Evolutionary conservation across 1,140 invertebrate genomes (phyloP).

Genomic region (Cydia fagiglandana): DNA sequence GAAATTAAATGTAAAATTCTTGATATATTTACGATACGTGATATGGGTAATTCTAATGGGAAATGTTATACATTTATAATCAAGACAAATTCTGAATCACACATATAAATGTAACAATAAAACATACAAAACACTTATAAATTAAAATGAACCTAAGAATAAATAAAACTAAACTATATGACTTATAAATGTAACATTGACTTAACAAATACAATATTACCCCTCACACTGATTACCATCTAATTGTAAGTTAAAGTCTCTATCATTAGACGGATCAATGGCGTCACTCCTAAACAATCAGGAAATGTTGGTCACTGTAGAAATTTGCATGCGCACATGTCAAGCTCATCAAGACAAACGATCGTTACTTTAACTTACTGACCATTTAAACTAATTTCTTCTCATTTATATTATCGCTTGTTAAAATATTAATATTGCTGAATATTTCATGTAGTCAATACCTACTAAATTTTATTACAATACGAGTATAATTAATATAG

Average conservation of each 20-base stretch:
- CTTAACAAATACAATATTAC: too few relatives aligned
- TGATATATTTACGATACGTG: too few relatives aligned
- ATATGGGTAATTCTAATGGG: neutral
- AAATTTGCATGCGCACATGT: constrained; percentile 25
- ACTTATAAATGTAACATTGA: too few relatives aligned
- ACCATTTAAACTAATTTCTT: constrained; percentile 21
- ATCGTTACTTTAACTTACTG: neutral
- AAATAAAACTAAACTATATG: too few relatives aligned
- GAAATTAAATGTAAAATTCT: too few relatives aligned
- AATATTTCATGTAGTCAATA: neutral
- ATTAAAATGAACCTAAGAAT: too few relatives aligned
- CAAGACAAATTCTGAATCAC: too few relatives aligned
- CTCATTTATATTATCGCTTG: neutral
- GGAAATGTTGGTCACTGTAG: constrained; percentile 10
- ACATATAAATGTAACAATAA: too few relatives aligned
- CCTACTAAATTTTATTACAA: neutral
- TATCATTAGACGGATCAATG: neutral
- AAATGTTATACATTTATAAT: too few relatives aligned
- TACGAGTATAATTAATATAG: neutral
- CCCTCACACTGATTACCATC: too few relatives aligned
- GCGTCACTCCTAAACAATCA: neutral
- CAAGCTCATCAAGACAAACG: constrained; percentile 28
- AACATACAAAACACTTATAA: too few relatives aligned
- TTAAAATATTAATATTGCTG: constrained; percentile 16
- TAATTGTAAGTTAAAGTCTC: neutral